phyloP scores from a whole-genome alignment of 2,113 vertebrate species.

The Stegostoma tigrinum region DNA sequence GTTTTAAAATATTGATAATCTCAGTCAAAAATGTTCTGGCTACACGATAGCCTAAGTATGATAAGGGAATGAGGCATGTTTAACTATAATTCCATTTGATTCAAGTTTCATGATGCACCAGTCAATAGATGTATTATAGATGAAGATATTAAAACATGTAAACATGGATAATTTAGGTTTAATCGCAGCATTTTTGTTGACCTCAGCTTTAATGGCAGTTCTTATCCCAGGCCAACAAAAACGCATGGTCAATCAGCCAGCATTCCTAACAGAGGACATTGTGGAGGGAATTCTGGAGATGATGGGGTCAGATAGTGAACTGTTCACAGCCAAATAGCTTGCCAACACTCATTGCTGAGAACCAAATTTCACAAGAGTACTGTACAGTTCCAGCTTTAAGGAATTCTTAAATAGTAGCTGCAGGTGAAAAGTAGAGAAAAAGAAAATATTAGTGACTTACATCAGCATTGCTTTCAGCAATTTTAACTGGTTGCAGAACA shows the following conservation, averaged over 20 bases:
- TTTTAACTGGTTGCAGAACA: slow-evolving; percentile 77
- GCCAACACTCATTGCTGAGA: background rate
- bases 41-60: background rate
- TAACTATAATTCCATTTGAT: background rate
- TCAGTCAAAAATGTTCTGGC: background rate
- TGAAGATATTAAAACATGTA: background rate
- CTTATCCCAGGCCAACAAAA: background rate
- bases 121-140: background rate
- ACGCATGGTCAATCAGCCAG: background rate
- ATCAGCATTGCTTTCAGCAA: slow-evolving; percentile 89
- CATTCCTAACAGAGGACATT: background rate
- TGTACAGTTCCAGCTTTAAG: background rate
- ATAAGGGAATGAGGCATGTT: background rate
- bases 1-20: background rate
- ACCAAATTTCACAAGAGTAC: background rate
- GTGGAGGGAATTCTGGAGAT: background rate
- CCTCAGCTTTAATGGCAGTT: background rate
- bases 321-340: background rate
- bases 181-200: background rate
- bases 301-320: background rate
- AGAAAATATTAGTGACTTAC: slow-evolving; percentile 62
- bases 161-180: background rate
- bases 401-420: background rate
- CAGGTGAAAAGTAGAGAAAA: background rate
- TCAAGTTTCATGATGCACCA: background rate